Conservation (phyloP, 2,888 invertebrate genomes). For the Drosophila prolongata region DNA sequence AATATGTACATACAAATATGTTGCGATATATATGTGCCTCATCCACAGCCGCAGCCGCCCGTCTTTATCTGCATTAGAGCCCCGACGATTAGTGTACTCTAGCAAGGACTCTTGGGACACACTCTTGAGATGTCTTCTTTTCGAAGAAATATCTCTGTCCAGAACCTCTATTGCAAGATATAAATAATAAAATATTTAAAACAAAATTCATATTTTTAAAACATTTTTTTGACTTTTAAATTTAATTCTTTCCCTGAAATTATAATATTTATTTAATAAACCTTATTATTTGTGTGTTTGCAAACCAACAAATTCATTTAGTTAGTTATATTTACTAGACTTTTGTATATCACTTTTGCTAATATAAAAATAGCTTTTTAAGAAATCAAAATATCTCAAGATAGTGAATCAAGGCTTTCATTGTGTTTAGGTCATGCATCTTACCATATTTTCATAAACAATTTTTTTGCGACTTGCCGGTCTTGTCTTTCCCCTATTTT, state of each 20-base stretch:
- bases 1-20: slow-evolving; percentile 19
- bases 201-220: not conserved
- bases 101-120: not conserved
- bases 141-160: not conserved
- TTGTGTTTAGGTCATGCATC: not conserved
- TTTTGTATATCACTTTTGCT: too few species aligned
- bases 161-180: too few species aligned
- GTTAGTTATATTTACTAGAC: too few species aligned
- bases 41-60: slow-evolving; percentile 57
- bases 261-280: too few species aligned
- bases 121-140: not conserved
- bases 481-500: slow-evolving; percentile 33
- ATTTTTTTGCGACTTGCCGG: slow-evolving; percentile 50
- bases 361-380: too few species aligned
- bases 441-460: slow-evolving; percentile 58
- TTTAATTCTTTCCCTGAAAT: too few species aligned
- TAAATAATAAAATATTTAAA: too few species aligned
- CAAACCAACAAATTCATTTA: too few species aligned
- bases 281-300: too few species aligned
- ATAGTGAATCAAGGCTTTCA: slow-evolving; percentile 33
- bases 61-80: slow-evolving; percentile 55
- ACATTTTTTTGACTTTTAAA: too few species aligned
- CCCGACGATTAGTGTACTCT: slow-evolving; percentile 58
- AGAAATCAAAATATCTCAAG: too few species aligned
- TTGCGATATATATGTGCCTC: not conserved